These are phyloP conservation scores for Phlogophora meticulosa DNA, from an alignment of 2,888 invertebrate genomes.

Conservation along the genomic window DNA sequence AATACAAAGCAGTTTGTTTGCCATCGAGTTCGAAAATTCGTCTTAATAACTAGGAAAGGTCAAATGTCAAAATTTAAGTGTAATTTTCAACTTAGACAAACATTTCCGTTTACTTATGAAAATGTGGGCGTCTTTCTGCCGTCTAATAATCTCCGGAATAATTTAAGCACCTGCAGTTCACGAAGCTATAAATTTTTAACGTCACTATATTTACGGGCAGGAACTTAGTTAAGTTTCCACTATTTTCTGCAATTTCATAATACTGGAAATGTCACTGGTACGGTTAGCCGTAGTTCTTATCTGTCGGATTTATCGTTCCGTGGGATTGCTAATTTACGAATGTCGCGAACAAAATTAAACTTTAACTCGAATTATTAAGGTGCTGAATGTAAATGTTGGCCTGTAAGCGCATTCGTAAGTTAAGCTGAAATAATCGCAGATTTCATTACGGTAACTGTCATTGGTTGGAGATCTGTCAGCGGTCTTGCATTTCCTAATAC, in stretches of 20 bases:
- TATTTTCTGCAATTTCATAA: constrained; percentile 71
- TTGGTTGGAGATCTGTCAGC: constrained; percentile 73
- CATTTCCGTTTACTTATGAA: constrained; percentile 56
- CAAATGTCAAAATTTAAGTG: constrained; percentile 46
- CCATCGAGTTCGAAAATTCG: constrained; percentile 19
- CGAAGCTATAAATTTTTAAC: constrained; percentile 65
- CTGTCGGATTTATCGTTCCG: constrained; percentile 73
- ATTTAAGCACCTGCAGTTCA: constrained; percentile 65
- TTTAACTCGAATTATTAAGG: constrained; percentile 44
- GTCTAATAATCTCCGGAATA: constrained; percentile 58
- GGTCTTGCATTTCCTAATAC: constrained; percentile 68
- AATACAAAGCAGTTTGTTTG: constrained; percentile 53
- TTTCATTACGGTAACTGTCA: constrained; percentile 75
- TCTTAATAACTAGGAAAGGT: constrained; percentile 37
- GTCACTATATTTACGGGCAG: constrained; percentile 58
- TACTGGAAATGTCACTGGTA: constrained; percentile 70
- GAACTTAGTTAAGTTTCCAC: constrained; percentile 52
- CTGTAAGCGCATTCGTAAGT: constrained; percentile 51
- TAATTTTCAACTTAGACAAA: constrained; percentile 56
- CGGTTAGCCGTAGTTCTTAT: constrained; percentile 73
- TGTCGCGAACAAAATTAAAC: constrained; percentile 49
- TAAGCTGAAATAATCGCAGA: constrained; percentile 72
- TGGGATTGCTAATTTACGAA: constrained; percentile 68
- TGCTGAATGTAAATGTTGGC: constrained; percentile 32
- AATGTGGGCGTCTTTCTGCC: constrained; percentile 55